These are phyloP conservation scores for Patella ulyssiponensis DNA, from an alignment of 2,888 invertebrate genomes.

Conservation along the genomic window DNA sequence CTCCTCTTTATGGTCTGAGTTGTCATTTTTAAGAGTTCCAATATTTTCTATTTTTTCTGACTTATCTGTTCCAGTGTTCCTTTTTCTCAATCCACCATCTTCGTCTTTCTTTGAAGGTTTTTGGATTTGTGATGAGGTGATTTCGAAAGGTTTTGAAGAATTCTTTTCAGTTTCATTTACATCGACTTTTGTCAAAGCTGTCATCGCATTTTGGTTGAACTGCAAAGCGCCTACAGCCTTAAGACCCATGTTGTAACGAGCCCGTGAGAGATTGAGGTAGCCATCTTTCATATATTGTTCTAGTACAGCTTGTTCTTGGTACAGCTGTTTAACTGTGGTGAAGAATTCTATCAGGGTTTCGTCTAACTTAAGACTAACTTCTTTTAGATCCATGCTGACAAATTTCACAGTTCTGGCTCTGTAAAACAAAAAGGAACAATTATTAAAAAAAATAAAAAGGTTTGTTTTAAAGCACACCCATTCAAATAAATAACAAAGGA, in stretches of 20 bases:
- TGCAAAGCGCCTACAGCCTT: slow-evolving; percentile 54
- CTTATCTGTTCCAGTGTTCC: slow-evolving; percentile 17
- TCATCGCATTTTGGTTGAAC: slow-evolving; percentile 52
- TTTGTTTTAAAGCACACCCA: too few species aligned
- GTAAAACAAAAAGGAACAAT: too few species aligned
- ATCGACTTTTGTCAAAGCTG: slow-evolving; percentile 44
- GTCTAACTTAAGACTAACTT: slow-evolving; percentile 45
- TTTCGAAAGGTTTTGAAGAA: slow-evolving; percentile 15
- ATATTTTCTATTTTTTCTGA: slow-evolving; percentile 21
- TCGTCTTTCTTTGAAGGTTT: not conserved
- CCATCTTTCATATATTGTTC: slow-evolving; percentile 47
- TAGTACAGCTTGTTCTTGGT: slow-evolving; percentile 43
- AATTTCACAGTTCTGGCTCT: too few species aligned
- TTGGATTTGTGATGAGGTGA: slow-evolving; percentile 8
- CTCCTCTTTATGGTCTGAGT: slow-evolving; percentile 13
- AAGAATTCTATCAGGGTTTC: slow-evolving; percentile 47
- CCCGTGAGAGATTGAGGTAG: slow-evolving; percentile 51
- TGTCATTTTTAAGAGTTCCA: slow-evolving; percentile 16
- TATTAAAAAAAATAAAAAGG: too few species aligned
- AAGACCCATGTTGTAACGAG: slow-evolving; percentile 62
- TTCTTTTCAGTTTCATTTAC: slow-evolving; percentile 16
- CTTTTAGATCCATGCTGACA: slow-evolving; percentile 23
- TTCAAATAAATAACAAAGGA: too few species aligned
- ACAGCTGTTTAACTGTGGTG: slow-evolving; percentile 40
- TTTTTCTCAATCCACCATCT: slow-evolving; percentile 32